phyloP scores from a whole-genome alignment of 2,888 invertebrate genomes.

The Noctuana brunneofusca region DNA sequence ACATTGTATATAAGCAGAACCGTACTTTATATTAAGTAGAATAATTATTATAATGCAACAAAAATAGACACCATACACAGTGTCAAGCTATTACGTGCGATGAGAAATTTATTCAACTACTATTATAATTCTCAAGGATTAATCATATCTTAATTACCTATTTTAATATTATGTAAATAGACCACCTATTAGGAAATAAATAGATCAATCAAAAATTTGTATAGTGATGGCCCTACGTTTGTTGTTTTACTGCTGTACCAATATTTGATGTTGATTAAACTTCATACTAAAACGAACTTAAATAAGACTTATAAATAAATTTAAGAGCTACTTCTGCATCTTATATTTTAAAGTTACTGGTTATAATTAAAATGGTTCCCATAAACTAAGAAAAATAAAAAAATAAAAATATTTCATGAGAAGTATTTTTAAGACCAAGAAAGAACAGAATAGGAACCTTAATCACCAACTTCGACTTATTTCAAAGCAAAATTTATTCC shows the following conservation, averaged over 20 bases:
- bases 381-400: slow-evolving; percentile 8
- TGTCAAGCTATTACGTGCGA: slow-evolving; percentile 24
- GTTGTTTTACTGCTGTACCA: slow-evolving; percentile 31
- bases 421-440: not conserved
- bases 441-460: slow-evolving; percentile 68
- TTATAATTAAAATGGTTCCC: slow-evolving; percentile 20
- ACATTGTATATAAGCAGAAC: slow-evolving; percentile 23
- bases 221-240: slow-evolving; percentile 19
- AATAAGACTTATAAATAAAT: slow-evolving; percentile 27
- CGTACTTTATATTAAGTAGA: slow-evolving; percentile 9
- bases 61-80: slow-evolving; percentile 20
- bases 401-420: not conserved
- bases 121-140: slow-evolving; percentile 8
- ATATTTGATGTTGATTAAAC: slow-evolving; percentile 15
- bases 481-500: slow-evolving; percentile 79
- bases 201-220: slow-evolving; percentile 26
- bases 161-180: slow-evolving; percentile 14
- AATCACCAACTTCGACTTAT: slow-evolving; percentile 75
- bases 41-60: slow-evolving; percentile 15
- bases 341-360: slow-evolving; percentile 24
- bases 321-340: slow-evolving; percentile 31
- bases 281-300: slow-evolving; percentile 18
- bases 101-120: slow-evolving; percentile 23
- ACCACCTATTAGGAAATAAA: slow-evolving; percentile 24
- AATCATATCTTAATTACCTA: slow-evolving; percentile 6